Percentiles rank a stretch among this genome's conserved stretches.
Conservation (phyloP, 2,113 vertebrate species). For the Verasper variegatus region DNA sequence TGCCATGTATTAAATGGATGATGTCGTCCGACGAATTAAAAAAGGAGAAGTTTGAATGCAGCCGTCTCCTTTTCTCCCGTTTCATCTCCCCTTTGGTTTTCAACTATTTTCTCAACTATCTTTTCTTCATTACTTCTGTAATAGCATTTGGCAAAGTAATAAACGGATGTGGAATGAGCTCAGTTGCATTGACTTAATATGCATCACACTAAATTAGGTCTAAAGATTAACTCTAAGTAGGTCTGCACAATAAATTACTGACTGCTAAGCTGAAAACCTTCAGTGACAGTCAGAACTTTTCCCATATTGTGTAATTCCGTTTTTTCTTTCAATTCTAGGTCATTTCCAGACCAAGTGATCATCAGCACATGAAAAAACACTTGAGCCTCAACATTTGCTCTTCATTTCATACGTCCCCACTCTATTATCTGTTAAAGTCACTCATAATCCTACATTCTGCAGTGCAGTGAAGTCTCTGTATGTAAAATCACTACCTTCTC, state of each 20-base stretch:
- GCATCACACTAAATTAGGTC: slow-evolving; percentile 64
- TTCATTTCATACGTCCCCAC: neutral
- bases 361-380: slow-evolving; percentile 19
- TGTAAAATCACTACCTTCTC: neutral
- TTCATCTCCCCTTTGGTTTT: slow-evolving; percentile 22
- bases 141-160: slow-evolving; percentile 54
- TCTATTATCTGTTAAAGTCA: neutral
- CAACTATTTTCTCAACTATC: slow-evolving; percentile 32
- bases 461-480: neutral
- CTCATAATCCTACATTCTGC: neutral
- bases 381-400: neutral
- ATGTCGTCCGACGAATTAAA: neutral
- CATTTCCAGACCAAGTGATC: slow-evolving; percentile 24
- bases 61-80: slow-evolving; percentile 14
- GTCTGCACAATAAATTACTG: slow-evolving; percentile 52
- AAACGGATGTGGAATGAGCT: slow-evolving; percentile 52
- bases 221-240: slow-evolving; percentile 67
- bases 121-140: slow-evolving; percentile 55
- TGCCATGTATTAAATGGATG: slow-evolving; percentile 16
- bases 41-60: neutral
- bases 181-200: slow-evolving; percentile 53
- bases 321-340: slow-evolving; percentile 26
- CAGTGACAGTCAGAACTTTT: slow-evolving; percentile 24
- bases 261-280: slow-evolving; percentile 39
- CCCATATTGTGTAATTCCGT: slow-evolving; percentile 22